A percentile compares a stretch with the other conserved stretches of the same genome.
phyloP scores from a whole-genome alignment of 2,888 invertebrate species.

The Rotaria socialis region DNA sequence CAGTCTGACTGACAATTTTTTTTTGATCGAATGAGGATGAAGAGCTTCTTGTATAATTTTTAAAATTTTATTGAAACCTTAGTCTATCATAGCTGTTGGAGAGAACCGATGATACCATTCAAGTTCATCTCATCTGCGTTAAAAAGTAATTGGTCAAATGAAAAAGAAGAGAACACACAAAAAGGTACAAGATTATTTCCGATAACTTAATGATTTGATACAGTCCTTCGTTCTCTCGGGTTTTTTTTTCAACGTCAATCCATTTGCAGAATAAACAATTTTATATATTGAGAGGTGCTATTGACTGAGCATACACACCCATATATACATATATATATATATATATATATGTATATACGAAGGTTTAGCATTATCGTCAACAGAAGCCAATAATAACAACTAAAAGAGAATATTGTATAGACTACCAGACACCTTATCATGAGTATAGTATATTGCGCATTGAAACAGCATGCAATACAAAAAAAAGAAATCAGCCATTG shows the following conservation, averaged over 20 bases:
- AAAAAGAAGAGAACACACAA: not conserved
- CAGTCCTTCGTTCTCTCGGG: not conserved
- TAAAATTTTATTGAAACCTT: constrained; percentile 22
- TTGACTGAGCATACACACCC: constrained; percentile 1
- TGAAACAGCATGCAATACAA: not conserved
- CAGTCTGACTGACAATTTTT: not conserved
- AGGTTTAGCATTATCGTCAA: constrained; percentile 22
- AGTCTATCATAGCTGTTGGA: not conserved
- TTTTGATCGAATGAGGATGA: constrained; percentile 10
- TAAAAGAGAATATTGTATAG: not conserved
- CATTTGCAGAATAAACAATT: constrained; percentile 10
- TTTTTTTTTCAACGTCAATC: constrained; percentile 2
- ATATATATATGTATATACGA: not conserved
- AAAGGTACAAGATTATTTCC: not conserved
- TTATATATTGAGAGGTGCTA: not conserved
- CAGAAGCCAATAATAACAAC: not conserved
- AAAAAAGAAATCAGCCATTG: not conserved
- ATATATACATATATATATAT: too few relatives aligned
- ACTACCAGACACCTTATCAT: constrained; percentile 26
- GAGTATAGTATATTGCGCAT: not conserved
- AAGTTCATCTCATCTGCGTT: not conserved
- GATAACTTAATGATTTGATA: not conserved
- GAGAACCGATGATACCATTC: not conserved
- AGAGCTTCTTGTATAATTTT: not conserved
- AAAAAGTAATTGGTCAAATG: not conserved